These are phyloP conservation scores for Mamestra brassicae DNA, from an alignment of 2,888 invertebrate species.

Conservation along the genomic window DNA sequence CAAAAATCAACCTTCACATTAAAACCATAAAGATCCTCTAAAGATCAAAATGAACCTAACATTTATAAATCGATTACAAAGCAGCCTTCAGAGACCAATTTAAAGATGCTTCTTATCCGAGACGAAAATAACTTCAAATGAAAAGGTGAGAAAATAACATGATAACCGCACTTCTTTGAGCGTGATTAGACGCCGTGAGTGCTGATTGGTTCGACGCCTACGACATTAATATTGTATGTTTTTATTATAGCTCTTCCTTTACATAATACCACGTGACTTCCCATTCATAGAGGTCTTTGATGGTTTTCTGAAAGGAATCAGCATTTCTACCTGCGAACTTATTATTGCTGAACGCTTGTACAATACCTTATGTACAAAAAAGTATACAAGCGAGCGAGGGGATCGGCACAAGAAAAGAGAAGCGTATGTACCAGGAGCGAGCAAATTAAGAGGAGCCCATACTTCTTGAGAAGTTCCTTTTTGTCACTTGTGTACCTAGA, in stretches of 20 bases:
- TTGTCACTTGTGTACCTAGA: too few species aligned
- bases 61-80: conserved; percentile 31
- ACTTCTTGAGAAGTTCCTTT: too few species aligned
- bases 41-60: not conserved
- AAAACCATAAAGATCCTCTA: not conserved
- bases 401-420: not conserved
- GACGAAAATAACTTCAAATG: conserved; percentile 39
- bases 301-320: not conserved
- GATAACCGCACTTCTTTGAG: conserved; percentile 37
- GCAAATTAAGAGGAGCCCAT: not conserved
- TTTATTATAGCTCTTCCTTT: too few species aligned
- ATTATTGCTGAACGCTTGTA: not conserved
- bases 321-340: not conserved
- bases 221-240: not conserved
- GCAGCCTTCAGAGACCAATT: conserved; percentile 16
- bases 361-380: not conserved
- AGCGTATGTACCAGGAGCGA: not conserved
- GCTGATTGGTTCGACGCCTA: conserved; percentile 15
- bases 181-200: conserved; percentile 29
- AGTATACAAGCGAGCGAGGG: too few species aligned
- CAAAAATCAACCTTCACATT: not conserved
- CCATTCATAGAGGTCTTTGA: not conserved
- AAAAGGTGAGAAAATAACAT: conserved; percentile 41
- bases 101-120: conserved; percentile 12
- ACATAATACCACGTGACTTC: too few species aligned